phyloP scores from a whole-genome alignment of 2,888 invertebrate species.

The Drosophila anceps region DNA sequence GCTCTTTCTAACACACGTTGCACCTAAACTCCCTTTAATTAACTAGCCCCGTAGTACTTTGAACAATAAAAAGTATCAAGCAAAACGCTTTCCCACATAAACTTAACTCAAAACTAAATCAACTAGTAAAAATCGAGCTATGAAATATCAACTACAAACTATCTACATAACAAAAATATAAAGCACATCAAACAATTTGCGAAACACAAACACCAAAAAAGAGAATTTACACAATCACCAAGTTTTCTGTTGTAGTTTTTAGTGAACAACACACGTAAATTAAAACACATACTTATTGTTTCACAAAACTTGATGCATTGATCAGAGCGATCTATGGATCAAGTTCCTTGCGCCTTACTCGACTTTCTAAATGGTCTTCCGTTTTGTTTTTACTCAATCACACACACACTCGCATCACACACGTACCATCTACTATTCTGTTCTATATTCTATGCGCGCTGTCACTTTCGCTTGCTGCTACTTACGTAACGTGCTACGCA shows the following conservation, averaged over 20 bases:
- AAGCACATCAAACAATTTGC: constrained; percentile 70
- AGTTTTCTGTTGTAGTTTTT: constrained; percentile 41
- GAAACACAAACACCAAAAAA: constrained; percentile 15
- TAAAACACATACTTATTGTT: constrained; percentile 17
- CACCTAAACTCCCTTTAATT: constrained; percentile 47
- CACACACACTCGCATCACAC: constrained; percentile 27
- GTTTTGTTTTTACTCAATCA: constrained; percentile 4
- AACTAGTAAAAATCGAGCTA: constrained; percentile 68
- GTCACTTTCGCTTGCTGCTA: constrained; percentile 56
- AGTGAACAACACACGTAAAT: constrained; percentile 3
- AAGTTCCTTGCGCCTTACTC: constrained; percentile 15
- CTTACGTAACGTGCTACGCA: constrained; percentile 47
- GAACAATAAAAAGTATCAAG: constrained; percentile 43
- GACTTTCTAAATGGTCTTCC: constrained; percentile 19
- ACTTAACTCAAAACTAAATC: constrained; percentile 52
- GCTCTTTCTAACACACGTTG: constrained; percentile 66
- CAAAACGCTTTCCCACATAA: constrained; percentile 63
- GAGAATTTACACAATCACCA: constrained; percentile 13
- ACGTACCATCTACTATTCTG: constrained; percentile 14
- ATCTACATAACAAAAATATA: constrained; percentile 72
- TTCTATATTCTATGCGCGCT: constrained; percentile 44
- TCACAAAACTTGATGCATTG: constrained; percentile 18
- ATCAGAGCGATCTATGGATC: constrained; percentile 25
- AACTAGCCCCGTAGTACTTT: constrained; percentile 64
- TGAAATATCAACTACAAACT: constrained; percentile 76